These are phyloP conservation scores for Diprion similis DNA, from an alignment of 1,140 invertebrate species.

Conservation along the genomic window DNA sequence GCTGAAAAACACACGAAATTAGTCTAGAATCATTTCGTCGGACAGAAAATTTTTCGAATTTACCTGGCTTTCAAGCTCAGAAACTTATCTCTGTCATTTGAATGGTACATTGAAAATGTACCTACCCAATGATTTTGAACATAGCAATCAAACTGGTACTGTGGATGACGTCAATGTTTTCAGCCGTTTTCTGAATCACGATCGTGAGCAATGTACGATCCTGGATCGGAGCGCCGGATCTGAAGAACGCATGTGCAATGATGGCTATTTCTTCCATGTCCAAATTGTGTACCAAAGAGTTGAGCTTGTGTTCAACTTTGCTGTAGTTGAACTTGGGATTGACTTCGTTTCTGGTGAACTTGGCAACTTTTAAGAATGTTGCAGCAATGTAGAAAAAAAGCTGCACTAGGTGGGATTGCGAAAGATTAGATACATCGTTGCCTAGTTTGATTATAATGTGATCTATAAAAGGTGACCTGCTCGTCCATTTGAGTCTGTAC, in stretches of 20 bases:
- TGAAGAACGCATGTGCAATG: constrained; percentile 66
- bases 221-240: constrained; percentile 61
- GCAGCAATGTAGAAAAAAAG: constrained; percentile 62
- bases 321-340: constrained; percentile 60
- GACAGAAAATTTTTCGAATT: constrained; percentile 19
- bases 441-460: constrained; percentile 53
- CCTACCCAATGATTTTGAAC: constrained; percentile 56
- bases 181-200: constrained; percentile 51
- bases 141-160: constrained; percentile 61
- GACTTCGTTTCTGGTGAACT: too few relatives aligned
- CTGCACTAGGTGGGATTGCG: constrained; percentile 59
- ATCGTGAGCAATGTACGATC: constrained; percentile 51
- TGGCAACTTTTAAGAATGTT: constrained; percentile 43
- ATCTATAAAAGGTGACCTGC: constrained; percentile 58
- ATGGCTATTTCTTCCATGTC: constrained; percentile 61
- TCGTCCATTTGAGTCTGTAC: constrained; percentile 55
- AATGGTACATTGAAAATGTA: neutral
- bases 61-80: neutral
- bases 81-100: neutral
- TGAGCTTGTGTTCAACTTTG: constrained; percentile 59
- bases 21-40: neutral
- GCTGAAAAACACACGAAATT: constrained; percentile 24
- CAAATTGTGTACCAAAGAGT: constrained; percentile 52
- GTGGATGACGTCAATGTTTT: constrained; percentile 52
- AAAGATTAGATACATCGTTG: constrained; percentile 53